Evolutionary conservation across 37 sponge, comb jelly and placozoan species (phyloP).

Genomic region (Aphrocallistes beatrix): DNA sequence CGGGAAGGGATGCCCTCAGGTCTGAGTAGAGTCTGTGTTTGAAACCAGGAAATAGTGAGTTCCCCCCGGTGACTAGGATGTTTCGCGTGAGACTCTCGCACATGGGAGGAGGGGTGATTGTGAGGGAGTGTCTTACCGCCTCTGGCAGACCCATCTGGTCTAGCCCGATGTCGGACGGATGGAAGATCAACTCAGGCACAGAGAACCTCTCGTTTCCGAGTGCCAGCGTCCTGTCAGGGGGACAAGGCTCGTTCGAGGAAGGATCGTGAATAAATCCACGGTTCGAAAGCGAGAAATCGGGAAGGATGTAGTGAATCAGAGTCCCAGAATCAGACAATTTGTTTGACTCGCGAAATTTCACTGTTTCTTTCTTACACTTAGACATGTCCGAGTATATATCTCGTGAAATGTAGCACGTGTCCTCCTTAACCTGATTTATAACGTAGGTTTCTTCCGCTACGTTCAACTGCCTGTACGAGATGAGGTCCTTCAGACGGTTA

Average conservation of each 20-base stretch:
- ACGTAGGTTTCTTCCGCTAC: slow-evolving; percentile 95
- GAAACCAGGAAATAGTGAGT: slow-evolving; percentile 59
- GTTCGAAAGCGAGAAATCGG: slow-evolving; percentile 54
- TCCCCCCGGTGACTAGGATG: slow-evolving; percentile 86
- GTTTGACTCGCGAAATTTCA: not conserved
- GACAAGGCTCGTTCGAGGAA: slow-evolving; percentile 34
- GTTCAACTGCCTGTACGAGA: slow-evolving; percentile 91
- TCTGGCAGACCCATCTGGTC: slow-evolving; percentile 83
- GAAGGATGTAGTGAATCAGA: slow-evolving; percentile 57
- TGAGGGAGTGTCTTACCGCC: slow-evolving; percentile 62
- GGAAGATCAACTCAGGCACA: slow-evolving; percentile 87
- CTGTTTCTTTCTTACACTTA: slow-evolving; percentile 39
- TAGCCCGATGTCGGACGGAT: slow-evolving; percentile 91
- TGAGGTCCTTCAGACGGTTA: slow-evolving; percentile 83
- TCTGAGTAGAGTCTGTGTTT: slow-evolving; percentile 52
- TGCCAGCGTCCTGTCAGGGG: slow-evolving; percentile 17
- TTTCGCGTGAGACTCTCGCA: slow-evolving; percentile 78
- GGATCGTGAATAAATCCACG: slow-evolving; percentile 49
- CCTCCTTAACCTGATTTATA: slow-evolving; percentile 96
- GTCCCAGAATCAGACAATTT: not conserved
- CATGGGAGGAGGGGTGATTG: slow-evolving; percentile 61
- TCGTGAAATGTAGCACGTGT: slow-evolving; percentile 70
- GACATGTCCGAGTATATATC: slow-evolving; percentile 70
- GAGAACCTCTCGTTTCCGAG: slow-evolving; percentile 76
- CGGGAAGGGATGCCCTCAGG: slow-evolving; percentile 48